Base-by-base conservation (phyloP, 2,113 vertebrate species). In the Sturnira hondurensis region DNA sequence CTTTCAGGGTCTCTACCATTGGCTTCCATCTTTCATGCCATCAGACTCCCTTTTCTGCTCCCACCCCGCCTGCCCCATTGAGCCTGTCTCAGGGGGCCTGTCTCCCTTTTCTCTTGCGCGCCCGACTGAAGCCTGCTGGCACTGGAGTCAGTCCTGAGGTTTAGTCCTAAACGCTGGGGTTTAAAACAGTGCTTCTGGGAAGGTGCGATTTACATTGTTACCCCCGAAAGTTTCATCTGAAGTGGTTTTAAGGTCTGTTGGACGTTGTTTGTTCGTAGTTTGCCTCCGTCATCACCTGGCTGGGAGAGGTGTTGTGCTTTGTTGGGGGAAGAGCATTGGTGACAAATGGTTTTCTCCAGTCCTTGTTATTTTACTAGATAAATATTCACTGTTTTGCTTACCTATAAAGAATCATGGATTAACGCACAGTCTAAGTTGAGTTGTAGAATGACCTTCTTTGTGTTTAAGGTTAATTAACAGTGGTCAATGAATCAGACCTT, bases 361-460 rank as follows among this genome's bases (percentile, higher is more conserved):
- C 54, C 36, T 78, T 85, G 3, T 93, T 94, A 54, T 83, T 93
- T 89, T 56, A 47, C n/a, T 88, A 82, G 45, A 28, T 94, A 93
- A 84, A 81, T 73, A 84, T 45, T 86, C 24, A 56, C 22, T 65
- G 50, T 83, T 90, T 95, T 77, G 11, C 65, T 94, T 90, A 67
- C 74, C 56, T 47, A 7, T 67, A 70, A 90, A 92, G 81, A 77
- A 67, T 77, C 45, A 89, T 83, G 43, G 36, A 71, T 94, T 52
- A 86, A 54, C 33, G 43, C 33, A 28, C 41, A 45, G 36, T 78
- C 36, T 67, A n/a, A 36, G 20, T 52, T 90, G 38, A 86, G 20
- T 36, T 85, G 41, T 70, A 54, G 41, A 82, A 77, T 61, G 11
- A 10, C 9, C 13, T 67, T 94, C 38, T 93, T 88, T 90, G 47